Base-by-base conservation (phyloP, 1,140 invertebrate genomes). In the Aleiodes sp. region DNA sequence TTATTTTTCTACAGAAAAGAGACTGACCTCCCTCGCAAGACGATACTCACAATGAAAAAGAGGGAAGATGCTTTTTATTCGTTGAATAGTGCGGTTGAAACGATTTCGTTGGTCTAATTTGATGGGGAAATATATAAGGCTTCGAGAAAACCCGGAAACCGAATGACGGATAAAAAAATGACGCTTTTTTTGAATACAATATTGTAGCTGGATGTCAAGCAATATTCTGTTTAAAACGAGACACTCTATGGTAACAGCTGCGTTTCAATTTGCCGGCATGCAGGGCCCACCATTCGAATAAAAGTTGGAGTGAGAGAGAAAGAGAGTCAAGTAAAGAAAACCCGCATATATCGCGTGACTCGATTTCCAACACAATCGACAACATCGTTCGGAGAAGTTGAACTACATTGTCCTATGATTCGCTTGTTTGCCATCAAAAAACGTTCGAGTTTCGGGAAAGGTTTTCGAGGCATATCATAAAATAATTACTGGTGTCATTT, bases 221-320 rank as follows among this genome's bases (percentile, higher is more conserved):
- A 21, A 68, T 60, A 39, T 37, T 60, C n/a, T 67, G 12, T 68
- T 66, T 59, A 35, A 61, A 52, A 31, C 26, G 16, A 52, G 12
- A 57, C 24, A 66, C 24, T 29, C 12, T 19, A 28, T 7, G 37
- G 65, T 43, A 68, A 68, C 65, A 68, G 65, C 65, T 68, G 65
- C 65, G 12, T 59, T 68, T 46, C 12, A 66, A 66, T 57, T 57
- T 59, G 26, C 26, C 56, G 56, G 26, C 28, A 59, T 59, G 56
- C 56, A 31, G 56, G 56, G n/a, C 28, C 24, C 7, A 16, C 26
- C 56, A 8, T 28, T 59, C 14, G 12, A n/a, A 59, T 59, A 59
- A 29, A 29, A 59, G 19, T 52, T 9, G 9, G 19, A 52, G 21
- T 14, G 21, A 21, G 19, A 21, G 12, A 52, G 14, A 19, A 19